phyloP scores from a whole-genome alignment of 2,888 invertebrate genomes.

The Drosophila anomelani region DNA sequence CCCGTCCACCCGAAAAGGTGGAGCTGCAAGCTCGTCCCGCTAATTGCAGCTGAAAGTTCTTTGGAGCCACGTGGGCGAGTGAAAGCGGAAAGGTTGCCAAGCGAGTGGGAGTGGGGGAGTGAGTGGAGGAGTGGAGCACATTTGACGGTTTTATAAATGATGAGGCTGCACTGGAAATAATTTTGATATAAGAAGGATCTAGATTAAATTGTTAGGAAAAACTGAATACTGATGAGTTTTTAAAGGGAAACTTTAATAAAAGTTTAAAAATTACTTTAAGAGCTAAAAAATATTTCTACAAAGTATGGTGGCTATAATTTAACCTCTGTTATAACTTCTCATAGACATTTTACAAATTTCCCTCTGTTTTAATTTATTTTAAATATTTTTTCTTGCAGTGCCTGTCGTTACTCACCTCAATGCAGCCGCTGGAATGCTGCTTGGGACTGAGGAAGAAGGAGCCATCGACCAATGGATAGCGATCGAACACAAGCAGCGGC shows the following conservation, averaged over 20 bases:
- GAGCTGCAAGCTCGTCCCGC: conserved; percentile 36
- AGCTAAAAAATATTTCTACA: no score
- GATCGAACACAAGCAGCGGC: conserved; percentile 96
- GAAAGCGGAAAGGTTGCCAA: conserved; percentile 59
- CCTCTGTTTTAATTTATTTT: no score
- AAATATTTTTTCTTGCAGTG: not conserved
- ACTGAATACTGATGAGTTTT: no score
- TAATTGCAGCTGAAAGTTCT: conserved; percentile 77
- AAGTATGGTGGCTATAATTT: no score
- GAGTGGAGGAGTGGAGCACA: conserved; percentile 5
- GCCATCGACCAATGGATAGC: conserved; percentile 98
- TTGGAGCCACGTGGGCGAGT: conserved; percentile 67
- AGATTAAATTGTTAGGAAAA: no score
- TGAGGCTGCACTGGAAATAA: conserved; percentile 28
- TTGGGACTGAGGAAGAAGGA: conserved; percentile 98
- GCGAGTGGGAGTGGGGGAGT: conserved; percentile 54
- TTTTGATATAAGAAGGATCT: accelerated
- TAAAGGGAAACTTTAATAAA: no score
- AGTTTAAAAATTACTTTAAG: no score
- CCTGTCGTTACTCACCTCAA: conserved; percentile 89
- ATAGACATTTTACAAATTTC: no score
- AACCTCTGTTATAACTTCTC: no score
- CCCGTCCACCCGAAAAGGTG: not conserved
- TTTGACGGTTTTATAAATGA: conserved; percentile 72
- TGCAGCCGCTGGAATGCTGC: conserved; percentile 94